These are phyloP conservation scores for Austrolebias charrua DNA, from an alignment of 2,797 vertebrate genomes.

Conservation along the genomic window DNA sequence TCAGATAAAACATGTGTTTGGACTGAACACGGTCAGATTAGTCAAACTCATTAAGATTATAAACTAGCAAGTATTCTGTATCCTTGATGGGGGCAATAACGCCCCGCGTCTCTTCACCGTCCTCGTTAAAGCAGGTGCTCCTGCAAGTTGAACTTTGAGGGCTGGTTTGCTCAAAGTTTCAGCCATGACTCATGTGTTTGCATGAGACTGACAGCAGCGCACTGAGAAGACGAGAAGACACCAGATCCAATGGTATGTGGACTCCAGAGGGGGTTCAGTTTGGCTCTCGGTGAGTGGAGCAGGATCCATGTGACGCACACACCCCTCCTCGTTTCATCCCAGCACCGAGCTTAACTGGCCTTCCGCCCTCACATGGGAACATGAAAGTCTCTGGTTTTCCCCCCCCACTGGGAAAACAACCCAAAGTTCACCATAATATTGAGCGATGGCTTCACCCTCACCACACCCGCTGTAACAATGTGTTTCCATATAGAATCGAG, in stretches of 20 bases:
- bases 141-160: slow-evolving; percentile 48
- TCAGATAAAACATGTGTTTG: slow-evolving; percentile 9
- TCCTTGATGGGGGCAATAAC: slow-evolving; percentile 18
- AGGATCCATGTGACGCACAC: slow-evolving; percentile 30
- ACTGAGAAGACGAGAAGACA: slow-evolving; percentile 49
- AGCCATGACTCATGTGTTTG: slow-evolving; percentile 57
- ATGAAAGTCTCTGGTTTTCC: slow-evolving; percentile 49
- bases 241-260: slow-evolving; percentile 56
- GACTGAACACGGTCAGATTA: slow-evolving; percentile 3
- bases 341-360: slow-evolving; percentile 30
- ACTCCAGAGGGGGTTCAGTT: slow-evolving; percentile 47
- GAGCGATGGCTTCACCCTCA: slow-evolving; percentile 37
- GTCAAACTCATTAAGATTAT: slow-evolving; percentile 30
- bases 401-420: slow-evolving; percentile 48
- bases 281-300: slow-evolving; percentile 24
- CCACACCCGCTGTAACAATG: slow-evolving; percentile 44
- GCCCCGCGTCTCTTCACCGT: slow-evolving; percentile 5
- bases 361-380: slow-evolving; percentile 33
- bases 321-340: slow-evolving; percentile 38
- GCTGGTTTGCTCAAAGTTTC: slow-evolving; percentile 23
- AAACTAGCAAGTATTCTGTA: slow-evolving; percentile 35
- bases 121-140: slow-evolving; percentile 64
- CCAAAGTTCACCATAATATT: slow-evolving; percentile 52
- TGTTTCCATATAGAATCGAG: slow-evolving; percentile 35
- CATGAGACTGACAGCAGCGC: slow-evolving; percentile 41